Conservation (phyloP, 2,888 invertebrate genomes). For the Leucozona laternaria region DNA sequence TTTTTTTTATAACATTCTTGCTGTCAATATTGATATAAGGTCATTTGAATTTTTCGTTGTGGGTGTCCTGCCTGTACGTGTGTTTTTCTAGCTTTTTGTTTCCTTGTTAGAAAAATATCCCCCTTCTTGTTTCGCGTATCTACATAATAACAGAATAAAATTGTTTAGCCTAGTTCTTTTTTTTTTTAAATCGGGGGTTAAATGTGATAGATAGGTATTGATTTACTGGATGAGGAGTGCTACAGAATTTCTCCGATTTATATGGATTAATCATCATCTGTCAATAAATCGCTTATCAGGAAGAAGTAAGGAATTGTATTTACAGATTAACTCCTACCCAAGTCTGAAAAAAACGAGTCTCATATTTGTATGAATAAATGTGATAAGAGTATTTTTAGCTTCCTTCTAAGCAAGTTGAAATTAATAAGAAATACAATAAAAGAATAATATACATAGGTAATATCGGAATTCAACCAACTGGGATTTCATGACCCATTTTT, state of each 20-base stretch:
- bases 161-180: slow-evolving; percentile 25
- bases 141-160: slow-evolving; percentile 11
- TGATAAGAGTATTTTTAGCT: neutral
- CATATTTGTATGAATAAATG: neutral
- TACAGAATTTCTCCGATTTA: neutral
- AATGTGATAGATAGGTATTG: slow-evolving; percentile 21
- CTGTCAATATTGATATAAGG: slow-evolving; percentile 38
- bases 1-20: slow-evolving; percentile 23
- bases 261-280: slow-evolving; percentile 6
- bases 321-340: neutral
- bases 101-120: neutral
- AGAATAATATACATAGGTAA: neutral
- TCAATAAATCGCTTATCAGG: neutral
- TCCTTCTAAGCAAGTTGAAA: neutral
- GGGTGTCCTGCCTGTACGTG: slow-evolving; percentile 14
- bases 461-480: too few species aligned
- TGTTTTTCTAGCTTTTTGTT: neutral
- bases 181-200: slow-evolving; percentile 20
- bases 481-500: too few species aligned
- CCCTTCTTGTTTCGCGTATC: neutral
- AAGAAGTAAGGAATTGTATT: neutral
- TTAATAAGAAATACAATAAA: neutral
- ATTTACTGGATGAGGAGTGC: neutral
- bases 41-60: slow-evolving; percentile 18
- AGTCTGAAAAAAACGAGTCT: neutral